Conservation (phyloP, 2,888 invertebrate species). For the Cynaeus angustus region DNA sequence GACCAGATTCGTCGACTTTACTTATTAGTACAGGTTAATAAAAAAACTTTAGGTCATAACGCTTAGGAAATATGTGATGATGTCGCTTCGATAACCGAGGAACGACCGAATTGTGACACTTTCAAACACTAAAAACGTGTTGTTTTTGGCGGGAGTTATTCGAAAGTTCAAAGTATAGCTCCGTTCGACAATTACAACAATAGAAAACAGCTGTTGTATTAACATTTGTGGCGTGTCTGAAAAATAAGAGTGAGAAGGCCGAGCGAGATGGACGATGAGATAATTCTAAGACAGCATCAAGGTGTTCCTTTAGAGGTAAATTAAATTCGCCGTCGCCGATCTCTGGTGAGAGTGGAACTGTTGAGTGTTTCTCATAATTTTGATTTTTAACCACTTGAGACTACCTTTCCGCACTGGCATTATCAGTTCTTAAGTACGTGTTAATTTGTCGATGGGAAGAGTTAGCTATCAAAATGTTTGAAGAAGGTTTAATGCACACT, state of each 20-base stretch:
- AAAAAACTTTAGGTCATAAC: conserved; percentile 52
- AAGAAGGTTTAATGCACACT: no score
- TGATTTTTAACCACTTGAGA: conserved; percentile 13
- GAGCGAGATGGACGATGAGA: conserved; percentile 53
- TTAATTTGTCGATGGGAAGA: not conserved
- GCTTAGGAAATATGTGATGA: conserved; percentile 52
- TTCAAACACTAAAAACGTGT: conserved; percentile 11
- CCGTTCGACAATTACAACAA: conserved; percentile 36
- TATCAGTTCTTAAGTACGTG: conserved; percentile 14
- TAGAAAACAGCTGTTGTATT: conserved; percentile 45
- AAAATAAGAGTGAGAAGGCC: conserved; percentile 48
- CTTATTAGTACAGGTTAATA: conserved; percentile 54
- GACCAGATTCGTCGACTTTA: conserved; percentile 53
- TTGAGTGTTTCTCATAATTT: conserved; percentile 52
- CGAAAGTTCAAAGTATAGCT: conserved; percentile 33
- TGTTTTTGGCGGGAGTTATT: conserved; percentile 28
- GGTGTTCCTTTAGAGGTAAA: conserved; percentile 54
- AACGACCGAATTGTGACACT: not conserved
- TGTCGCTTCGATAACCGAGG: conserved; percentile 40
- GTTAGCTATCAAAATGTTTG: no score
- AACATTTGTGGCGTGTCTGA: conserved; percentile 53
- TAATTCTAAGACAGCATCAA: conserved; percentile 55
- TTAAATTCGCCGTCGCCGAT: conserved; percentile 43
- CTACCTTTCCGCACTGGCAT: conserved; percentile 19
- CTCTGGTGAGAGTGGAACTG: conserved; percentile 44